Conservation (phyloP, 2,113 vertebrate genomes). For the Regulus satrapa region DNA sequence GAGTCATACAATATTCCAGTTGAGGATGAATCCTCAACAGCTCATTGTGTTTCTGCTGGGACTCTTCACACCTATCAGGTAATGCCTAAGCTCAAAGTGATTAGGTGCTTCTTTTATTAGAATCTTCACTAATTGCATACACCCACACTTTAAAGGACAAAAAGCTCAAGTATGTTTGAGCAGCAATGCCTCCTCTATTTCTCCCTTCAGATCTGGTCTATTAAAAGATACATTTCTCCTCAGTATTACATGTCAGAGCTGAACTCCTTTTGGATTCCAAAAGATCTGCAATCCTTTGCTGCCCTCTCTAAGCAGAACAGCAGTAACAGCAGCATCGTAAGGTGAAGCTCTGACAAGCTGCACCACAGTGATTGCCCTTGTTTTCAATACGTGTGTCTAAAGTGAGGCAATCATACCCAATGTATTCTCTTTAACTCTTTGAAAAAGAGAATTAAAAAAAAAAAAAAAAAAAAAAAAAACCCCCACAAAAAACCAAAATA, state of each 20-base stretch:
- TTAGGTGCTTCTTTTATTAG: background rate
- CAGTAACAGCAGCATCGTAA: background rate
- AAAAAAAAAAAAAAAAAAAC: too few relatives aligned
- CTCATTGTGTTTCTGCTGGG: background rate
- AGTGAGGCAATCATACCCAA: background rate
- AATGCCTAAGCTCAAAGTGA: background rate
- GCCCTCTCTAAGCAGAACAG: background rate
- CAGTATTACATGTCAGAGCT: background rate
- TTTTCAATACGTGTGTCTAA: background rate
- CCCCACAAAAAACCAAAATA: rapidly evolving
- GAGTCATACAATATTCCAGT: background rate
- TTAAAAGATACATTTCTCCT: background rate
- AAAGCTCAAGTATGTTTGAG: background rate
- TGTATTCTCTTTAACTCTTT: background rate
- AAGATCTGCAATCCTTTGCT: background rate
- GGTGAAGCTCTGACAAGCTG: background rate
- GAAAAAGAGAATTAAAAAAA: too few relatives aligned
- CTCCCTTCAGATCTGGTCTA: background rate
- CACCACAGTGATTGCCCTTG: background rate
- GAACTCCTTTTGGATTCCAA: background rate
- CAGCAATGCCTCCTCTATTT: background rate
- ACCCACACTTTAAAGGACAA: background rate
- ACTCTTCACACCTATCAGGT: background rate
- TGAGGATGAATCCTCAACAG: background rate
- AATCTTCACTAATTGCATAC: background rate